Conservation (phyloP, 2,888 invertebrate species). For the Lampropteryx suffumata region DNA sequence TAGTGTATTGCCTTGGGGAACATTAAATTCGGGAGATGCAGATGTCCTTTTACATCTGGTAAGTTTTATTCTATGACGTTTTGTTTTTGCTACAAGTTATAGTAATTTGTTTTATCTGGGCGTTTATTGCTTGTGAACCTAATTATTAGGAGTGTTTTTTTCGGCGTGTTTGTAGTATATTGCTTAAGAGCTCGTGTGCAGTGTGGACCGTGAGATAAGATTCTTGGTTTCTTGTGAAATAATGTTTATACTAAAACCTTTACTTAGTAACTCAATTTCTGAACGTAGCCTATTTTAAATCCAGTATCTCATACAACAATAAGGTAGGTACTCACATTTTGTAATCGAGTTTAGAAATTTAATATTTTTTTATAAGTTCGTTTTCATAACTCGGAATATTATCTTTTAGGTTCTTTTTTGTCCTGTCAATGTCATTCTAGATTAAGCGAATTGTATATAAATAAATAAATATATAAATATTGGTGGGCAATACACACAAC, state of each 20-base stretch:
- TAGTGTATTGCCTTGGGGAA: slow-evolving; percentile 75
- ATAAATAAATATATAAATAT: too few relatives aligned
- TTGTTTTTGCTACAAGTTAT: slow-evolving; percentile 20
- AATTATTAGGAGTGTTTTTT: slow-evolving; percentile 18
- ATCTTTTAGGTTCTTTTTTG: too few relatives aligned
- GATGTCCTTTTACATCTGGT: slow-evolving; percentile 72
- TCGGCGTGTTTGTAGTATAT: slow-evolving; percentile 10
- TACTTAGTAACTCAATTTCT: slow-evolving; percentile 19
- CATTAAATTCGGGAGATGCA: slow-evolving; percentile 69
- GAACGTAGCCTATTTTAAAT: slow-evolving; percentile 14
- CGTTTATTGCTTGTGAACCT: slow-evolving; percentile 20
- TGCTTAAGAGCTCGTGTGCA: slow-evolving; percentile 7
- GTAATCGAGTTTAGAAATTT: too few relatives aligned
- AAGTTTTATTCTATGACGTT: slow-evolving; percentile 44
- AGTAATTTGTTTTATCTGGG: slow-evolving; percentile 29
- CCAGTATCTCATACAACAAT: too few relatives aligned
- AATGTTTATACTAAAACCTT: slow-evolving; percentile 28
- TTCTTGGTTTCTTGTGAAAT: slow-evolving; percentile 27
- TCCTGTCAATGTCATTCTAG: too few relatives aligned
- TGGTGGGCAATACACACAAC: too few relatives aligned
- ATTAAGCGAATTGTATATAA: too few relatives aligned
- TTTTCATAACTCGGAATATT: too few relatives aligned
- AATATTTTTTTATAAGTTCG: too few relatives aligned
- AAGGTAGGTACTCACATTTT: neutral
- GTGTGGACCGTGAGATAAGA: slow-evolving; percentile 19